phyloP scores from a whole-genome alignment of 2,113 vertebrate species.

The Alaudala cheleensis region DNA sequence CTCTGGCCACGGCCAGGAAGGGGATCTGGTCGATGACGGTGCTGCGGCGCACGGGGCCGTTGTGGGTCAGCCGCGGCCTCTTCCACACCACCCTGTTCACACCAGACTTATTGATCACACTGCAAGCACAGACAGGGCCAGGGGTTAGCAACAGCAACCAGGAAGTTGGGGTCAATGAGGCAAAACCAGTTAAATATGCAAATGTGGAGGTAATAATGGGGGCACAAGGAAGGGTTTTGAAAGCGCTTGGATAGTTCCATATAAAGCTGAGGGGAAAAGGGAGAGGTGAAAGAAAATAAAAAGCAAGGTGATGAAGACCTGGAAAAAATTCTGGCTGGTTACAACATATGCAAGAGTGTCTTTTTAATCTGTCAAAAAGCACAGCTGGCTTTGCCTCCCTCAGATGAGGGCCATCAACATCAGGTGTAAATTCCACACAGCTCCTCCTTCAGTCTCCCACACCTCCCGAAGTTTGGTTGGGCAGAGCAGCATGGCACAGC shows the following conservation, averaged over 20 bases:
- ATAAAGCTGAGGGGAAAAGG: not conserved
- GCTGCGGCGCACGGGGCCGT: conserved; percentile 92
- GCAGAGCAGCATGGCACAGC: not conserved
- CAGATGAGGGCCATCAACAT: not conserved
- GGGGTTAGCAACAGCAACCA: not conserved
- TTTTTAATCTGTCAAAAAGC: not conserved
- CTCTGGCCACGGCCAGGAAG: conserved; percentile 93
- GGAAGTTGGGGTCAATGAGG: not conserved
- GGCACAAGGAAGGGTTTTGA: not conserved
- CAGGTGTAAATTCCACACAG: not conserved
- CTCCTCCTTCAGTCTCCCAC: not conserved
- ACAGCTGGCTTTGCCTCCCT: not conserved
- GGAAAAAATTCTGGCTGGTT: not conserved
- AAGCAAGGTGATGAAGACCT: not conserved
- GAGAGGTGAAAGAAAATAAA: not conserved
- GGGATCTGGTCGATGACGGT: conserved; percentile 97
- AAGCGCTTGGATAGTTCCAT: not conserved
- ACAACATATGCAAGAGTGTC: not conserved
- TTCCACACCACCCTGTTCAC: conserved; percentile 98
- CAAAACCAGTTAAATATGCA: not conserved
- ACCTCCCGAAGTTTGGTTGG: not conserved
- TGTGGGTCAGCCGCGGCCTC: conserved; percentile 90
- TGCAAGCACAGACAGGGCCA: conserved; percentile 38
- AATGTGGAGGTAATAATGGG: not conserved
- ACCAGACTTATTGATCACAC: conserved; percentile 96